Evolutionary conservation across 1,140 invertebrate genomes (phyloP), one percentile per base, ranked within the genome.

Genomic region (Ctenoplectra terminalis): DNA sequence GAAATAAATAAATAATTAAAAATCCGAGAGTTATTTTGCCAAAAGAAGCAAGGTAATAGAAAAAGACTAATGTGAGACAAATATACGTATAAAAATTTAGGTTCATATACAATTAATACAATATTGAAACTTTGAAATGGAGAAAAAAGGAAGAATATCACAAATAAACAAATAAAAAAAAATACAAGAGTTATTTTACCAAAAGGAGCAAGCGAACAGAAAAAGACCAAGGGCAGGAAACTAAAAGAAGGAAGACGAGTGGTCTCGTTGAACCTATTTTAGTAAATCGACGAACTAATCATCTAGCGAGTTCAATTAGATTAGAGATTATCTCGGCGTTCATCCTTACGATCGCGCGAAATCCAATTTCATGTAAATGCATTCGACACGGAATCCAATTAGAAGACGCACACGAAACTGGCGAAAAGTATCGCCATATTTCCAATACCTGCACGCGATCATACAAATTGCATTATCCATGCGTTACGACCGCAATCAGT

Each of bases 361-460:
- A 87, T 88, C 77, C 85, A 88, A 88, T 88, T 88, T 83, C 52
- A 76, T 46, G 76, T 83, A 76, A 84, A 87, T 82, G 77, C 64
- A 81, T 87, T 85, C 74, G 58, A 76, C 77, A 71, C 43, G 31
- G 26, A 60, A 82, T 83, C 73, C 81, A 83, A 86, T 86, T 86
- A 83, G 48, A 69, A 50, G 58, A 70, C 11, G 37, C 48, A 54
- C 20, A 72, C 29, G 37, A 63, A 63, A 48, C n/a, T 1, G 17
- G 17, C 31, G 54, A 48, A 61, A 70, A 78, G 29, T 61, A 70
- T 60, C 29, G 23, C n/a, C 23, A 31, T 48, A 75, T 75, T 54
- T 52, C 9, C 8, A 15, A 66, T 29, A 54, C 11, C 46, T 20
- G 17, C n/a, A 26, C 26, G 23, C n/a, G 1, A 13, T 29, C 11